Conservation (phyloP, 2,797 vertebrate species). For the Tolypeutes matacus region DNA sequence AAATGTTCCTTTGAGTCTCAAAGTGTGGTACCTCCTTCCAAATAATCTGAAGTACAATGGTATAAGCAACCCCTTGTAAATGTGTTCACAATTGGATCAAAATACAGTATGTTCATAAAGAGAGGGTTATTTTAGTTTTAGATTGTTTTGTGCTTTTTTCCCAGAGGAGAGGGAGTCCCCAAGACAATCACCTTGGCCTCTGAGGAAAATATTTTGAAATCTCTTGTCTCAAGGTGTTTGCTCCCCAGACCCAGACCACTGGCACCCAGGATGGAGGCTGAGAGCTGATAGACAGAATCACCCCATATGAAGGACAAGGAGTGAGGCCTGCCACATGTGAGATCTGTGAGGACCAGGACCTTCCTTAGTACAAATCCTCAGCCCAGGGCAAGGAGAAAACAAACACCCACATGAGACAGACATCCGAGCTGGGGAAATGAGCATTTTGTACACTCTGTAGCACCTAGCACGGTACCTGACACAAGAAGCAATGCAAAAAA, state of each 20-base stretch:
- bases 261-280: not conserved
- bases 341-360: not conserved
- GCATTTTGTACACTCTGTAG: too few species aligned
- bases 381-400: not conserved
- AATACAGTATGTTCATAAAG: not conserved
- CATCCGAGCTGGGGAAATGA: not conserved
- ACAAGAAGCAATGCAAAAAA: too few species aligned
- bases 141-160: not conserved
- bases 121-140: not conserved
- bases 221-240: not conserved
- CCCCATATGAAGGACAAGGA: not conserved
- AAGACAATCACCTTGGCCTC: not conserved
- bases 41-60: not conserved
- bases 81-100: not conserved
- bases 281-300: not conserved
- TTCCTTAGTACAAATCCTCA: not conserved
- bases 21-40: accelerated
- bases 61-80: too few species aligned
- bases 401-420: not conserved
- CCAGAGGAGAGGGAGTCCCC: not conserved
- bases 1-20: not conserved
- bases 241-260: not conserved
- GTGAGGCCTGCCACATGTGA: not conserved
- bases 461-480: too few species aligned
- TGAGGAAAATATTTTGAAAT: not conserved